phyloP scores from a whole-genome alignment of 2,113 vertebrate species.

The Sinocyclocheilus anophthalmus region DNA sequence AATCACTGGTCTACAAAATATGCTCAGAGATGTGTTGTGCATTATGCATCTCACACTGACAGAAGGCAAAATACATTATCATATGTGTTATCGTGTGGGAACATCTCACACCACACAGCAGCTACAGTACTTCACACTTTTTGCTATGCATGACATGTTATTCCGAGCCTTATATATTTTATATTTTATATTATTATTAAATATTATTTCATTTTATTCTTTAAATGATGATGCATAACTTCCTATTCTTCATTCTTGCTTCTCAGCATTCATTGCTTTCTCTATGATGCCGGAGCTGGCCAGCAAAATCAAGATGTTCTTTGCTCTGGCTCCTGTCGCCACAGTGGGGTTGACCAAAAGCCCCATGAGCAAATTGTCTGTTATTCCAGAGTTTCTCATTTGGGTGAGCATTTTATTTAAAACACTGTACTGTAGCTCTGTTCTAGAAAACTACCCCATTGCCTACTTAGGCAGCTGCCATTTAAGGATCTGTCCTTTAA shows the following conservation, averaged over 20 bases:
- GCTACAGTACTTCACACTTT: neutral
- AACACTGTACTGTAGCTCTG: neutral
- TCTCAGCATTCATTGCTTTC: constrained; percentile 88
- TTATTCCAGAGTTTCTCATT: constrained; percentile 77
- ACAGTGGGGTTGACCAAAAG: constrained; percentile 79
- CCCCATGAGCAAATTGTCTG: constrained; percentile 70
- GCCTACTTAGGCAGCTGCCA: neutral
- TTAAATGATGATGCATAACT: neutral
- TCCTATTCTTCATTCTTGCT: constrained; percentile 25
- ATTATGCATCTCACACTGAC: constrained; percentile 3
- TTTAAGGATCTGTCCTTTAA: neutral
- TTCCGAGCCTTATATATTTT: neutral
- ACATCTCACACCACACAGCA: neutral
- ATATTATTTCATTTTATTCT: neutral
- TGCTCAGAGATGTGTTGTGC: constrained; percentile 1
- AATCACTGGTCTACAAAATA: constrained; percentile 13
- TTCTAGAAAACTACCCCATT: neutral
- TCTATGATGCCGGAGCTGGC: constrained; percentile 85
- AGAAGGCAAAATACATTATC: neutral
- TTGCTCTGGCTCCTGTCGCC: constrained; percentile 86
- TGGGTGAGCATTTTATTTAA: constrained; percentile 71
- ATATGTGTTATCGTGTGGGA: neutral
- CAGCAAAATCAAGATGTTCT: constrained; percentile 83
- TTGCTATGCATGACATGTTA: neutral
- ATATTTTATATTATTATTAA: neutral